Base-by-base conservation (phyloP, 2,888 invertebrate genomes). In the Leucophenga montana region DNA sequence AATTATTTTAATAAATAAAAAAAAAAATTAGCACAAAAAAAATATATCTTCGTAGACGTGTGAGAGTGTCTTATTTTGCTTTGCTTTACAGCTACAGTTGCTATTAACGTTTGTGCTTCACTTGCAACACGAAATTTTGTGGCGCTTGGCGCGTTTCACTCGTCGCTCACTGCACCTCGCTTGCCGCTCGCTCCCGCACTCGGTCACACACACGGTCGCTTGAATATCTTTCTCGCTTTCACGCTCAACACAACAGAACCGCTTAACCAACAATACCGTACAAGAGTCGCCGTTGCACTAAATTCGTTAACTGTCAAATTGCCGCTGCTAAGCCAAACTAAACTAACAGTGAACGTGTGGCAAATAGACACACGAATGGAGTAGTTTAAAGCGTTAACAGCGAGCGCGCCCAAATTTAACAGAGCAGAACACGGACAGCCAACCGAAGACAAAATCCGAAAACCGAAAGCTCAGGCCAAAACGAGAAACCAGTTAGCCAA, bases 281-380 rank as follows among this genome's bases (percentile, higher is more conserved):
- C 87, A 85, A 88, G 85, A 88, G 88, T 85, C 84, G 86, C 83
- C 87, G 86, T 84, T 88, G 86, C 86, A 88, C 88, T 88, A 86
- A 88, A 82, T 85, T 79, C 77, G 77, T 74, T 78, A 78, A 76
- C 78, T 76, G 76, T 80, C 83, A 85, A 84, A 82, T 70, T 66
- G 71, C 69, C 74, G 75, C 71, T 73, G 75, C 72, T 69, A 73
- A 76, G 77, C 70, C 71, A 4, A 33, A 27, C n/a, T 39, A 8
- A 39, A 11, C 39, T 39, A 39, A 39, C 39, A 39, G 39, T 11
- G 11, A 39, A 82, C 72, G 75, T 72, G 72, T 76, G 78, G 73
- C 68, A 73, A 64, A 64, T 72, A 71, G 59, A 61, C 6, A 39
- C 61, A 18, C 31, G 22, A 44, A 14, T 39, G 20, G 20, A 11